Percentiles rank a stretch among this genome's conserved stretches.
These are phyloP conservation scores for Pan paniscus DNA, from an alignment of 2,113 vertebrate species.

Conservation along the genomic window DNA sequence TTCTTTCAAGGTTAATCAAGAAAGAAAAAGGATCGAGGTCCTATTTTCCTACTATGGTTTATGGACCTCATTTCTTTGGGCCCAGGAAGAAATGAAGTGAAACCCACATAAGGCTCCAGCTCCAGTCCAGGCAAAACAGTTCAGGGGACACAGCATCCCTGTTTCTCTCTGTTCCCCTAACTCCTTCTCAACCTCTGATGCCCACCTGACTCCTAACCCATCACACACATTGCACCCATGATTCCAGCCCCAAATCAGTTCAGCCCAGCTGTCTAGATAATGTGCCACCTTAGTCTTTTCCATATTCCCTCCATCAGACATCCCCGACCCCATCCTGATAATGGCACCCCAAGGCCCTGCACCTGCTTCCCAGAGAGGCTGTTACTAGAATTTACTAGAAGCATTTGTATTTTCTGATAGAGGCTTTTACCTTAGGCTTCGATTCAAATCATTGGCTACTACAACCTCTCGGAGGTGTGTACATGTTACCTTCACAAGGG, in stretches of 20 bases:
- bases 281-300: neutral
- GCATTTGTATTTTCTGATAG: too few species aligned
- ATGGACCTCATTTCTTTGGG: neutral
- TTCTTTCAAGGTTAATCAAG: neutral
- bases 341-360: neutral
- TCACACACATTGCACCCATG: neutral
- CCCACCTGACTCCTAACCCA: neutral
- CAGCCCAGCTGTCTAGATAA: neutral
- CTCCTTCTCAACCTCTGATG: neutral
- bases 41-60: neutral
- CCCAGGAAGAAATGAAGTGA: neutral
- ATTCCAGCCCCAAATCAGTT: neutral
- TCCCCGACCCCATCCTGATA: neutral
- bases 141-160: rapidly evolving
- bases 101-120: neutral
- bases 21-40: neutral
- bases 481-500: neutral
- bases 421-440: too few species aligned
- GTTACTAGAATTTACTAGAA: too few species aligned
- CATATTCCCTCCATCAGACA: neutral
- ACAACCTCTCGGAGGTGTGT: neutral
- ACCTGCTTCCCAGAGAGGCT: neutral
- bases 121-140: neutral
- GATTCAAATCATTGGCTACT: neutral
- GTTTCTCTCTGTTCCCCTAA: rapidly evolving